Base-by-base conservation (phyloP, 2,888 invertebrate genomes). In the Ischnura elegans region DNA sequence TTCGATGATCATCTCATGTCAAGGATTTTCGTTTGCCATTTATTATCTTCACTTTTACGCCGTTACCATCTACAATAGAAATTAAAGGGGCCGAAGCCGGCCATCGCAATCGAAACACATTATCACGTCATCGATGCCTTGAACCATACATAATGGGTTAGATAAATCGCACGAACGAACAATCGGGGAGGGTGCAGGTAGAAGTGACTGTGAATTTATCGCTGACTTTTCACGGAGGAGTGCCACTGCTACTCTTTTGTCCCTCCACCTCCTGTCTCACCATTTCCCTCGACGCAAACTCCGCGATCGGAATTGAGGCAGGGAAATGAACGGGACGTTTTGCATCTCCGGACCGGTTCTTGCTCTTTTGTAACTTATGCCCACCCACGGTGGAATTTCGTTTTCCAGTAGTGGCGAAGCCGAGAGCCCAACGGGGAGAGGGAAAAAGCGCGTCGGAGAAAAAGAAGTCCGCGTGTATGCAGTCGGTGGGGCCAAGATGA, bases 371-470 rank as follows among this genome's bases (percentile, higher is more conserved):
- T 29, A 90, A 90, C 36, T 76, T 61, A 66, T 61, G 90, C 90
- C 76, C 90, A 90, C 90, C 90, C 90, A 90, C 61, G 66, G 61
- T n/a, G 86, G 43, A 76, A 76, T 76, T 76, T 76, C 4, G 10
- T 42, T 42, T 66, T 90, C 36, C 51, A 51, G 42, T 19, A 51
- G 42, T 43, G 42, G 36, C 76, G 76, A n/a, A 36, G 29, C n/a
- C 29, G 87, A 29, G 6, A 51, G 19, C 0, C 51, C 2, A 51
- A 43, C 76, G 76, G 61, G 55, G 61, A 25, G 87, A 10, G 42
- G 25, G 90, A 43, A 36, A 55, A 46, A n/a, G n/a, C 45, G 46
- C 13, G 61, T 43, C 25, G 0, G 90, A 42, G 25, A 61, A 66
- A 90, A 29, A 66, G 25, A 43, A 36, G 51, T 42, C 87, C 55